Evolutionary conservation across 2,797 vertebrate genomes (phyloP).

Genomic region (Meda fulgida): DNA sequence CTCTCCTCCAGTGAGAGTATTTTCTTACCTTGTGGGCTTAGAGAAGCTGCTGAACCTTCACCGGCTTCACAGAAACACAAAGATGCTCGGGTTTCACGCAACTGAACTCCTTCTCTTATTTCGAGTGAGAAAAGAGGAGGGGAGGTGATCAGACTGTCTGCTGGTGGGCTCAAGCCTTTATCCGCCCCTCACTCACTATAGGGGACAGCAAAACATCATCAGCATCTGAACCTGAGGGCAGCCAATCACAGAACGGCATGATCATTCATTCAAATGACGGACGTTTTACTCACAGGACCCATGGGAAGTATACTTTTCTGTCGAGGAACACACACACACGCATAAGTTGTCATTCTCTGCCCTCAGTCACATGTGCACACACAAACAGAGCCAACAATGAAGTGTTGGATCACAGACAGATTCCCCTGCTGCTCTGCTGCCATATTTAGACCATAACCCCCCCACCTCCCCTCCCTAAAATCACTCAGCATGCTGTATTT

Average conservation of each 20-base stretch:
- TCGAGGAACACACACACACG: constrained; percentile 7
- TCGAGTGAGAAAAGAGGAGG: constrained; percentile 58
- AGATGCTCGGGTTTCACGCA: constrained; percentile 44
- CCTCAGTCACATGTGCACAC: neutral
- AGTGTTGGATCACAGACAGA: constrained; percentile 38
- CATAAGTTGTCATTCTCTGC: constrained; percentile 9
- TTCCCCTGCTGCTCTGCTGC: constrained; percentile 42
- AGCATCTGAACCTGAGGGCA: constrained; percentile 41
- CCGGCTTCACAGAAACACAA: constrained; percentile 9
- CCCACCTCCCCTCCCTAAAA: constrained; percentile 35
- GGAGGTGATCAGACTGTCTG: constrained; percentile 43
- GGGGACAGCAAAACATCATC: constrained; percentile 50
- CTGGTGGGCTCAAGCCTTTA: constrained; percentile 40
- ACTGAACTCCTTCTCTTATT: constrained; percentile 60
- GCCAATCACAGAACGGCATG: constrained; percentile 34
- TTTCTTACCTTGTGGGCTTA: constrained; percentile 43
- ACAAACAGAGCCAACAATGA: constrained; percentile 20
- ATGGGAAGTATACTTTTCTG: neutral
- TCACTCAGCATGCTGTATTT: constrained; percentile 36
- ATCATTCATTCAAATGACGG: constrained; percentile 33
- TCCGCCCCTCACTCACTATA: constrained; percentile 11
- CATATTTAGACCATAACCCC: constrained; percentile 43
- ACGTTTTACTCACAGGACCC: constrained; percentile 13
- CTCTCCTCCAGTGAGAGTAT: constrained; percentile 19
- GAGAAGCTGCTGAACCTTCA: constrained; percentile 23